phyloP scores from a whole-genome alignment of 2,888 invertebrate species.

The Apantesis nais region DNA sequence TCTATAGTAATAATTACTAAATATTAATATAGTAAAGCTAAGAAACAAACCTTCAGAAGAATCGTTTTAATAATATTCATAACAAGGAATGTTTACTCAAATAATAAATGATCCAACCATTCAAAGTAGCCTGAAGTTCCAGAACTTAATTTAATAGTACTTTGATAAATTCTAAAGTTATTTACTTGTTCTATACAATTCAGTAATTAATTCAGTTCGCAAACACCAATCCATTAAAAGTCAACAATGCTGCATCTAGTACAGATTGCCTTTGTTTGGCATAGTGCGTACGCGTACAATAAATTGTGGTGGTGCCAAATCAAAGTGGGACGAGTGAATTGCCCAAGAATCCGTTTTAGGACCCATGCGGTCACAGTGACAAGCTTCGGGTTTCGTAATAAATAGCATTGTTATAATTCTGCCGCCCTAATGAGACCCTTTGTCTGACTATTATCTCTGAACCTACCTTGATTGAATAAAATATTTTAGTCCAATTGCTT shows the following conservation, averaged over 20 bases:
- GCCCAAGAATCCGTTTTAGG: conserved; percentile 59
- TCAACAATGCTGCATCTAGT: conserved; percentile 33
- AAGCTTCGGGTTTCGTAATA: conserved; percentile 53
- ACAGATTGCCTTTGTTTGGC: conserved; percentile 38
- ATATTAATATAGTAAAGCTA: background rate
- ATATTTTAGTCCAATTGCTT: conserved; percentile 20
- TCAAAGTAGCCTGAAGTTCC: background rate
- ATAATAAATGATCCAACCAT: background rate
- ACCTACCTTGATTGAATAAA: conserved; percentile 41
- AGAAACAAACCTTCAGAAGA: background rate
- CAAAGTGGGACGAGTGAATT: conserved; percentile 52
- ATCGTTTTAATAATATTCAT: background rate
- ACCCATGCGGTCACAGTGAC: conserved; percentile 55
- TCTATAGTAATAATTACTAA: background rate
- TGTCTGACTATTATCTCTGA: conserved; percentile 39
- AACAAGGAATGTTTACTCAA: background rate
- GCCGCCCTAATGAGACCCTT: conserved; percentile 51
- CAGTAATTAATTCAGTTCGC: conserved; percentile 29
- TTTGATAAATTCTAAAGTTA: background rate
- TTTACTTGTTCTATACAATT: conserved; percentile 6
- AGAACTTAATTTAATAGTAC: background rate
- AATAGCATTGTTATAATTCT: conserved; percentile 57
- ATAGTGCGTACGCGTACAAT: conserved; percentile 42
- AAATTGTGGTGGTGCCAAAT: conserved; percentile 54
- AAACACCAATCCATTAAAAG: conserved; percentile 33